Evolutionary conservation across 2,888 invertebrate genomes (phyloP).

Genomic region (Drosophila koepferae): DNA sequence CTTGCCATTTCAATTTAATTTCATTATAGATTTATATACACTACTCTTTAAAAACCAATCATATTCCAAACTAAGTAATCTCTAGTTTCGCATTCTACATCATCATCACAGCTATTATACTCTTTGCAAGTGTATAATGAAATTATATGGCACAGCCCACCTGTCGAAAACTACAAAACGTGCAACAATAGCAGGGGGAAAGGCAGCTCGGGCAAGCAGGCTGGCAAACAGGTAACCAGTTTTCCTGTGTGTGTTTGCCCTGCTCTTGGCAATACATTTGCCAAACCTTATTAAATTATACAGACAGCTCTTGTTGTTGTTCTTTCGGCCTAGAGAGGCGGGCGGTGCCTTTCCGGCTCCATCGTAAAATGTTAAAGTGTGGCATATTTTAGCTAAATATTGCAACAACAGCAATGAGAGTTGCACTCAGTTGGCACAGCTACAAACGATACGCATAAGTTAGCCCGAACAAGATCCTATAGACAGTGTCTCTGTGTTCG

Average conservation of each 20-base stretch:
- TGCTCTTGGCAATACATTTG: conserved; percentile 56
- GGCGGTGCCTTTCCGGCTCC: conserved; percentile 28
- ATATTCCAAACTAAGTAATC: too few species aligned
- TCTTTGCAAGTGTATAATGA: conserved; percentile 56
- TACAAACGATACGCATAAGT: conserved; percentile 13
- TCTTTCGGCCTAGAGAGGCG: background rate
- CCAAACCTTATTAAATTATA: conserved; percentile 74
- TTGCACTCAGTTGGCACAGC: conserved; percentile 40
- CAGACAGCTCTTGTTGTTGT: conserved; percentile 36
- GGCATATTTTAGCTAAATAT: conserved; percentile 74
- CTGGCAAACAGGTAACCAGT: background rate
- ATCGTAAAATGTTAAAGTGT: conserved; percentile 59
- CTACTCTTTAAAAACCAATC: background rate
- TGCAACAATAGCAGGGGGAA: conserved; percentile 46
- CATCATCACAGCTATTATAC: conserved; percentile 27
- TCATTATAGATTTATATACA: too few species aligned
- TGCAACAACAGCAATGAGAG: conserved; percentile 58
- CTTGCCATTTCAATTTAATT: background rate
- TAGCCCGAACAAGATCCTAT: background rate
- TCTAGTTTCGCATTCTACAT: background rate
- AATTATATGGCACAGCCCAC: conserved; percentile 58
- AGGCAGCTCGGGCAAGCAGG: background rate
- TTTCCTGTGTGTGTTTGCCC: conserved; percentile 22
- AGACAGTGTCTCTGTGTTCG: background rate
- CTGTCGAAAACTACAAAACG: conserved; percentile 74